Evolutionary conservation across 2,113 vertebrate genomes (phyloP).

Genomic region (Argyrosomus japonicus): DNA sequence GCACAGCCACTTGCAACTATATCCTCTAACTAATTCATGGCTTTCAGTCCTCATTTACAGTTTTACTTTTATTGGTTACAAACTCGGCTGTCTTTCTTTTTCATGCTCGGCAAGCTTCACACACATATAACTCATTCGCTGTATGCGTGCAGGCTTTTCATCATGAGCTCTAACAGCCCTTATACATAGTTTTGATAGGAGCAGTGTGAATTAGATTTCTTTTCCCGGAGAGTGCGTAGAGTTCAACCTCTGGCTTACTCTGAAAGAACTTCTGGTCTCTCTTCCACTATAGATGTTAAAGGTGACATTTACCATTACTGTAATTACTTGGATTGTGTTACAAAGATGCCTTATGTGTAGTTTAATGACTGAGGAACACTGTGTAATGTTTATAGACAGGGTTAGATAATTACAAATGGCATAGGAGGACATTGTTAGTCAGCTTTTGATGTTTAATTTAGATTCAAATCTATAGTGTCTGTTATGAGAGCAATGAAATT

Average conservation of each 20-base stretch:
- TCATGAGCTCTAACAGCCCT: neutral
- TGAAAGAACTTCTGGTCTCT: neutral
- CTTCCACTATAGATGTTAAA: neutral
- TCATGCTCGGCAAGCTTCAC: neutral
- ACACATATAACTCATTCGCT: neutral
- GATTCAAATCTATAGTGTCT: slow-evolving; percentile 8
- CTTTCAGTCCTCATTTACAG: neutral
- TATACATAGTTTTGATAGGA: neutral
- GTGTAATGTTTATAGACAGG: neutral
- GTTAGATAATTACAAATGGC: neutral
- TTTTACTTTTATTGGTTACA: neutral
- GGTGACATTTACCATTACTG: neutral
- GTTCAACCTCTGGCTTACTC: neutral
- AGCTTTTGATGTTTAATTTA: slow-evolving; percentile 11
- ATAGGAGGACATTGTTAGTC: no score
- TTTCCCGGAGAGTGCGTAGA: no score
- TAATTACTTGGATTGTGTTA: neutral
- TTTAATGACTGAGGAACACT: neutral
- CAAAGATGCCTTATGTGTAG: neutral
- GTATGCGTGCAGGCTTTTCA: neutral
- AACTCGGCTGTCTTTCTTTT: neutral
- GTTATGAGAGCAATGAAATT: neutral
- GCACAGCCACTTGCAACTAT: neutral
- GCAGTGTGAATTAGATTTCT: no score
- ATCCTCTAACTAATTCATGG: neutral